phyloP scores from a whole-genome alignment of 2,888 invertebrate species.

The Arge pagana region DNA sequence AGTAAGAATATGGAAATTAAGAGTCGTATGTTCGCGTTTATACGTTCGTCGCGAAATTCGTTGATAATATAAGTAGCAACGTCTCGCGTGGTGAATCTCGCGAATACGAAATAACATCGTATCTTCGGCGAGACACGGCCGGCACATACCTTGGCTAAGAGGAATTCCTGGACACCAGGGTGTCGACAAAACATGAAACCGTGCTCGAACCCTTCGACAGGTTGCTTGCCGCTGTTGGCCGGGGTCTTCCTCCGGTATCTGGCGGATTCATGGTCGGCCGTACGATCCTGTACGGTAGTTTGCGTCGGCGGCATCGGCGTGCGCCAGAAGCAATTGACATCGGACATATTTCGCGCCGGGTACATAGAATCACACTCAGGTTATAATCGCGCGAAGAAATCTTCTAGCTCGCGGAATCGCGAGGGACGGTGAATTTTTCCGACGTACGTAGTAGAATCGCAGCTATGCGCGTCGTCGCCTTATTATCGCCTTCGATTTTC shows the following conservation, averaged over 20 bases:
- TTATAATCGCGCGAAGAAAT: too few species aligned
- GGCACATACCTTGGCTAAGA: slow-evolving; percentile 53
- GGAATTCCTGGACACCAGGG: slow-evolving; percentile 44
- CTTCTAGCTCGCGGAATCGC: too few species aligned
- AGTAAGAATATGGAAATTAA: too few species aligned
- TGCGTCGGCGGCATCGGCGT: slow-evolving; percentile 9
- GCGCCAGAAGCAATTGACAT: slow-evolving; percentile 10
- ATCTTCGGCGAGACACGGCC: slow-evolving; percentile 41
- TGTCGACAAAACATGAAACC: slow-evolving; percentile 25
- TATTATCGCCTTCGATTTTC: too few species aligned
- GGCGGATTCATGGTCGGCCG: slow-evolving; percentile 7
- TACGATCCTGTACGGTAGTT: slow-evolving; percentile 1
- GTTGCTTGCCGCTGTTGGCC: slow-evolving; percentile 10
- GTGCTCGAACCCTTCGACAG: slow-evolving; percentile 23
- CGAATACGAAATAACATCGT: too few species aligned
- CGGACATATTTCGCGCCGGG: slow-evolving; percentile 24
- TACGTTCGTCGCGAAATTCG: too few species aligned
- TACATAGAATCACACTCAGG: slow-evolving; percentile 26
- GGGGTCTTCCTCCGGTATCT: slow-evolving; percentile 28
- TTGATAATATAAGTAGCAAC: too few species aligned
- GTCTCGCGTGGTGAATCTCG: too few species aligned
- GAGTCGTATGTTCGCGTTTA: too few species aligned
- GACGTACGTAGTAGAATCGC: too few species aligned
- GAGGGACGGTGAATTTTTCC: too few species aligned
- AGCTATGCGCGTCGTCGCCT: too few species aligned